A percentile compares a stretch with the other conserved stretches of the same genome.
Evolutionary conservation across 2,113 vertebrate genomes (phyloP).

Genomic region (Riparia riparia): DNA sequence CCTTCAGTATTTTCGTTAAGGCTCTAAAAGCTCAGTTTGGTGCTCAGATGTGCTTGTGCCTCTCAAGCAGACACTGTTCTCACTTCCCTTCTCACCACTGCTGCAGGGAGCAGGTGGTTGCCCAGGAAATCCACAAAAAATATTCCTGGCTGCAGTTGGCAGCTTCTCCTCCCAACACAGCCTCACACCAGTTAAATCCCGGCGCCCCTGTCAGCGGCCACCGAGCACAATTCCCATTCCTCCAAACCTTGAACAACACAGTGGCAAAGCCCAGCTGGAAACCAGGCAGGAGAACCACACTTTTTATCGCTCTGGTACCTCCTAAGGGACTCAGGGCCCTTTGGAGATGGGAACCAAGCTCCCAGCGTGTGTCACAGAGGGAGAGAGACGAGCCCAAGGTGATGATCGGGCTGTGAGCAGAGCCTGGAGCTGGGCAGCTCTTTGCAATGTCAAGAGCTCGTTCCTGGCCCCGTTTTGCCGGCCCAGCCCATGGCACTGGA

Average conservation of each 20-base stretch:
- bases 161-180: neutral
- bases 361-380: neutral
- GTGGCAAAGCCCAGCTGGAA: neutral
- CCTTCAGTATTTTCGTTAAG: neutral
- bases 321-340: neutral
- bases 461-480: neutral
- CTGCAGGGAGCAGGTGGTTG: neutral
- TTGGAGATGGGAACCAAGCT: neutral
- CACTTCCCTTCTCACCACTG: neutral
- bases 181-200: neutral
- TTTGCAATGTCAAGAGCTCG: neutral
- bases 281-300: rapidly evolving
- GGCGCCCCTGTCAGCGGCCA: neutral
- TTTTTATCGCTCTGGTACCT: neutral
- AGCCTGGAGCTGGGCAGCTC: neutral
- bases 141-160: neutral
- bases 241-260: rapidly evolving
- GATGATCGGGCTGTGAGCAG: neutral
- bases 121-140: neutral
- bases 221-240: neutral
- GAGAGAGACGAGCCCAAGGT: neutral
- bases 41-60: neutral
- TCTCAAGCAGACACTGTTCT: neutral
- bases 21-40: neutral
- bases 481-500: neutral